A percentile compares a stretch with the other conserved stretches of the same genome.
These are phyloP conservation scores for Microctenopoma steveboyesi DNA, from an alignment of 2,797 vertebrate species.

Conservation along the genomic window DNA sequence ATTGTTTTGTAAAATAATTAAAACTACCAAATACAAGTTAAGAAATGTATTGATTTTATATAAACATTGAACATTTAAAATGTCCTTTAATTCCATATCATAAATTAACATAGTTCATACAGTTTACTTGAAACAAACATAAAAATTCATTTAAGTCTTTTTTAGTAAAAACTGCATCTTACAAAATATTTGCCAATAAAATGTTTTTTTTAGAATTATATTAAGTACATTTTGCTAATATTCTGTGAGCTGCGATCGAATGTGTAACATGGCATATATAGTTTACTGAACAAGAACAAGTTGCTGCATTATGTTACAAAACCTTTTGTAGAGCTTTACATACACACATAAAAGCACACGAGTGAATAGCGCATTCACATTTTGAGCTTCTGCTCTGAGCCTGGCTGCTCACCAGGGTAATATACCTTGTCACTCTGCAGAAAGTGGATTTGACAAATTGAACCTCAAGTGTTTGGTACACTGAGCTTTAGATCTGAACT, in stretches of 20 bases:
- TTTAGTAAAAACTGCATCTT: too few relatives aligned
- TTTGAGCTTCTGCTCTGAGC: constrained; percentile 47
- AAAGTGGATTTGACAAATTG: constrained; percentile 72
- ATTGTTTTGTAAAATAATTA: too few relatives aligned
- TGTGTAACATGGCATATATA: constrained; percentile 9
- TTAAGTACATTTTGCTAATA: neutral
- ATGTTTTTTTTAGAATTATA: neutral
- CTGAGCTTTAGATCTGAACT: constrained; percentile 52
- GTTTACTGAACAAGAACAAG: neutral
- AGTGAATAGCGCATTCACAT: constrained; percentile 20
- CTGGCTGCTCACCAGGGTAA: constrained; percentile 59
- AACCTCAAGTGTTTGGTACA: constrained; percentile 55
- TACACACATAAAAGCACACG: constrained; percentile 29
- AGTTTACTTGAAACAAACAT: too few relatives aligned
- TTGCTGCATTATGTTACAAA: constrained; percentile 5
- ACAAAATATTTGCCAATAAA: neutral
- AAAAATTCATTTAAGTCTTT: too few relatives aligned
- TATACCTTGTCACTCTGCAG: constrained; percentile 59
- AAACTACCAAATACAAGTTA: too few relatives aligned
- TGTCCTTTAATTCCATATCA: too few relatives aligned
- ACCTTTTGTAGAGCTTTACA: constrained; percentile 23
- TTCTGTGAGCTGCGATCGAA: neutral
- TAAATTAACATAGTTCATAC: too few relatives aligned
- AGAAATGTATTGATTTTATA: too few relatives aligned
- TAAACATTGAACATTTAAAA: too few relatives aligned